Base-by-base conservation (phyloP, 1,140 invertebrate species). In the Alviniconcha marisindica region DNA sequence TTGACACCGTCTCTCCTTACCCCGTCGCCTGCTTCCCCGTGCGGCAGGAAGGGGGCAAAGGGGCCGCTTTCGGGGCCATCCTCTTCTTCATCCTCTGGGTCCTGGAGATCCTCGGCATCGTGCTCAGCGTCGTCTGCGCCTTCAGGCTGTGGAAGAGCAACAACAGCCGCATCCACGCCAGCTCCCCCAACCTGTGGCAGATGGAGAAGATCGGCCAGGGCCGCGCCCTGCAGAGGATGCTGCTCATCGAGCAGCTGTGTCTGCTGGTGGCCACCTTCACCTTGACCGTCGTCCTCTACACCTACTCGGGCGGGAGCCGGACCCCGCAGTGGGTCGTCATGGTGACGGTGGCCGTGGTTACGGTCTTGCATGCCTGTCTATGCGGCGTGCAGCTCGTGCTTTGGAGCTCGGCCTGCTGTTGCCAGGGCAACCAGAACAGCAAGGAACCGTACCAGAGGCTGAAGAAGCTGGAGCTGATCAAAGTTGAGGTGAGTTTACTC, bases 121-220 rank as follows among this genome's bases (percentile, higher is more conserved):
- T 86, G 5, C 76, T 86, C 42, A 84, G 83, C 82, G 80, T 85
- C 15, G 78, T 88, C 15, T 81, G 85, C 63, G 86, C 88, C 28
- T 69, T 88, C 5, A 85, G 87, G 56, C 79, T 87, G 44, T 87
- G 87, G 87, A 86, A 87, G 71, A 85, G 86, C 77, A 77, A 87
- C 69, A 86, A 83, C 51, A 87, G 86, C 73, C 63, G 89, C 54
- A 88, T 90, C 38, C 89, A 90, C 69, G 86, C 87, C n/a, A 86
- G 88, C 21, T 88, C 88, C 0, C 88, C 88, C 15, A 89, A 88
- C 51, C 83, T 90, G 15, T 90, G 89, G 89, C 89, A 90, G 78
- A 80, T 84, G 24, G 87, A 88, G 76, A 85, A 87, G 74, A 76
- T 88, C 12, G 84, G 81, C 38, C 86, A 89, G 73, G 87, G 86